A percentile compares a stretch with the other conserved stretches of the same genome.
Evolutionary conservation across 1,140 invertebrate genomes (phyloP).

Genomic region (Drosophila bocqueti): DNA sequence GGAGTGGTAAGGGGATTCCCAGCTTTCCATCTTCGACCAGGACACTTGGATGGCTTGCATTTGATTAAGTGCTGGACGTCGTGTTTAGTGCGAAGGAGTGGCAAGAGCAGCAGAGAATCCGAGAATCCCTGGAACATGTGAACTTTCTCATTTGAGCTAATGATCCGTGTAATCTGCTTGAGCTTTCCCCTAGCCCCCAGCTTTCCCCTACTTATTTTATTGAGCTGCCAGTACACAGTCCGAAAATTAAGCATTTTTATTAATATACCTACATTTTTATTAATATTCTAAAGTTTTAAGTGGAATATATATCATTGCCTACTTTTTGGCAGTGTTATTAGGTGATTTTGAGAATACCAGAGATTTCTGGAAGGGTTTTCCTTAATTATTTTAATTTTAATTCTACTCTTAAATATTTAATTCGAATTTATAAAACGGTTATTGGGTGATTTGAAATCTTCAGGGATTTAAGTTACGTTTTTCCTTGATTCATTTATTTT

Average conservation of each 20-base stretch:
- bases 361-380: too few relatives aligned
- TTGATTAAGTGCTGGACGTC: constrained; percentile 80
- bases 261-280: too few relatives aligned
- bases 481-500: background rate
- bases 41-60: constrained; percentile 58
- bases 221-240: constrained; percentile 2
- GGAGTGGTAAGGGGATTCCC: background rate
- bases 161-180: constrained; percentile 79
- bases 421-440: background rate
- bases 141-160: constrained; percentile 82
- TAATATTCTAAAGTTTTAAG: background rate
- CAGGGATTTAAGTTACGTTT: background rate
- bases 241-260: background rate
- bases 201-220: constrained; percentile 1
- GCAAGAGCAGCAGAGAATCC: background rate
- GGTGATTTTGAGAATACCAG: too few relatives aligned
- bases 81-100: constrained; percentile 57
- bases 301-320: background rate
- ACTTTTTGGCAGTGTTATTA: background rate
- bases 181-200: constrained; percentile 19
- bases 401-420: background rate
- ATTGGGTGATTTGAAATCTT: background rate
- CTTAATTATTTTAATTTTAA: too few relatives aligned
- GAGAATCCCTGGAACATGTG: constrained; percentile 57
- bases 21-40: constrained; percentile 13